These are phyloP conservation scores for Philonicus albiceps DNA, from an alignment of 2,888 invertebrate genomes.

Conservation along the genomic window DNA sequence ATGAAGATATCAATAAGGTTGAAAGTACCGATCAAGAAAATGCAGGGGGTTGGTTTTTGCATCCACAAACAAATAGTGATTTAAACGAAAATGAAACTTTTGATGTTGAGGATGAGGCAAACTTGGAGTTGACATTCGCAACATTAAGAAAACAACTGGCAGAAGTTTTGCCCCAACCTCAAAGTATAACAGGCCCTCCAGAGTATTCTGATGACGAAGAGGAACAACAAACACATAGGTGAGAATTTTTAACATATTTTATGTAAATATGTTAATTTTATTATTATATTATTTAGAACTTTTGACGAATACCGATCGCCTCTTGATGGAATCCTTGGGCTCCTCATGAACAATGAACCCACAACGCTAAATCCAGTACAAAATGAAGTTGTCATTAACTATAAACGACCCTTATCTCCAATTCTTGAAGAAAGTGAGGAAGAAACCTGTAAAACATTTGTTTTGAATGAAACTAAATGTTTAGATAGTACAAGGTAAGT, in stretches of 20 bases:
- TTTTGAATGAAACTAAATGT: conserved; percentile 51
- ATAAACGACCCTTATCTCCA: conserved; percentile 51
- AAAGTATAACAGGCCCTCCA: conserved; percentile 47
- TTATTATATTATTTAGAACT: conserved; percentile 32
- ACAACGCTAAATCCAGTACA: conserved; percentile 39
- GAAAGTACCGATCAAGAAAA: not conserved
- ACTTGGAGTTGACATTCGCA: conserved; percentile 50
- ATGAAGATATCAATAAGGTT: not conserved
- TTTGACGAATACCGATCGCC: conserved; percentile 50
- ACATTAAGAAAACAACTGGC: conserved; percentile 51
- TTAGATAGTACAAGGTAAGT: conserved; percentile 52
- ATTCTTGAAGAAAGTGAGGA: conserved; percentile 53
- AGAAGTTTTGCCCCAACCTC: conserved; percentile 50
- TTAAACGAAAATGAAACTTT: conserved; percentile 43
- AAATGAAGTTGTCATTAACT: conserved; percentile 52
- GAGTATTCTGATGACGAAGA: conserved; percentile 51
- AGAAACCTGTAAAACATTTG: conserved; percentile 52
- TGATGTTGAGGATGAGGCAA: conserved; percentile 48
- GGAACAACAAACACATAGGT: conserved; percentile 46
- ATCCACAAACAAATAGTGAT: conserved; percentile 45
- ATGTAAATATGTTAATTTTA: not conserved
- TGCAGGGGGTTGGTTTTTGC: conserved; percentile 50
- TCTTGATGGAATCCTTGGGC: conserved; percentile 45
- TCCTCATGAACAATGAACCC: conserved; percentile 43
- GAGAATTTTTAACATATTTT: not conserved